Base-by-base conservation (phyloP, 2,797 vertebrate species). In the Notolabrus celidotus region DNA sequence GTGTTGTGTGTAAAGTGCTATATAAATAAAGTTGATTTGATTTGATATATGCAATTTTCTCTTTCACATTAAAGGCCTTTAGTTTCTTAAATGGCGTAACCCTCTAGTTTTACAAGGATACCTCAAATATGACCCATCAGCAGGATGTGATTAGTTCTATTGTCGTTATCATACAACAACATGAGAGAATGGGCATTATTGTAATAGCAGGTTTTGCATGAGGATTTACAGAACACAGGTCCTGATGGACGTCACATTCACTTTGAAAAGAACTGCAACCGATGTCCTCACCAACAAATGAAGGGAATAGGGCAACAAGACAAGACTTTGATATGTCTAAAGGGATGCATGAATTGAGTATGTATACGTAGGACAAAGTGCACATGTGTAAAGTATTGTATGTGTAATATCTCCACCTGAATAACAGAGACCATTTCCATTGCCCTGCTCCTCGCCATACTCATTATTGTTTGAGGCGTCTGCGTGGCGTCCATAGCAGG, bases 391-490 rank as follows among this genome's bases (percentile, higher is more conserved):
- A 65, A 12, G 53, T 69, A 62, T 64, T 50, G 53, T 20, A 71
- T 33, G 67, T 79, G 75, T 59, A 53, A 64, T 39, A 72, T 86
- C 85, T 95, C 95, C 96, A 99, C 98, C 98, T 99, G 96, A 96
- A 87, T 95, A 96, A 92, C 87, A 93, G 88, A 94, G 93, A 50
- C 88, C 87, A 82, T 95, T 95, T 87, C 95, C 94, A 76, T 93
- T 95, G 82, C 93, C 94, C 79, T 90, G 94, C 79, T 92, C 90
- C 47, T 90, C 91, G 71, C 63, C 87, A 62, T 93, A 94, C 59
- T 92, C 92, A 83, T 93, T 94, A 87, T 87, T 92, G 90, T 94
- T 95, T 92, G 94, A 93, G 92, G 94, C 71, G 85, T 98, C 96
- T 46, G 79, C 66, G 70, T 85, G 91, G 71, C 85, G 90, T 75